Evolutionary conservation across 37 sponge, comb jelly and placozoan species (phyloP), one percentile per base, ranked within the genome.

Genomic region (Petrosia ficiformis): DNA sequence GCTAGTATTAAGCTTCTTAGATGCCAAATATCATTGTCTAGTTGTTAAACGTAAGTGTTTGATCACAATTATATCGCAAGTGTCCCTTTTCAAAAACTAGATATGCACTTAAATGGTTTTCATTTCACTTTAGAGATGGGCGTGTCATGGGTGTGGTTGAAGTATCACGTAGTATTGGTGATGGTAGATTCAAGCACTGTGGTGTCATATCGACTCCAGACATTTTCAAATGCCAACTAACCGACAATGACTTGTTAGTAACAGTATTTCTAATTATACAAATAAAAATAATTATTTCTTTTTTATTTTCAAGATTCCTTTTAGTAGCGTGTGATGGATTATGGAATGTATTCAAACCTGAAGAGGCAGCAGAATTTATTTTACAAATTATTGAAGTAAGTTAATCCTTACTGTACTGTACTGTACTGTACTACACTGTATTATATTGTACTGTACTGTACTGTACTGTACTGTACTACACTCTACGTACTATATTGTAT

Each of bases 91-190:
- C 22, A 22, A 22, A 24, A 54, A 54, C 22, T 19, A n/a, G n/a
- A 25, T 31, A 3, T 75, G n/a, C n/a, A n/a, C n/a, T n/a, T n/a
- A n/a, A n/a, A n/a, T n/a, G n/a, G 64, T 35, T 8, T 48, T 22
- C 11, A n/a, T 71, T 14, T 26, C 2, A 19, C 37, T 65, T 0
- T 61, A 93, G 94, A 29, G 94, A 93, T 4, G 94, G 94, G n/a
- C 70, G 94, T 1, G 87, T 93, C 52, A 71, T 81, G 65, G 94
- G 94, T 31, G 79, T 89, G 2, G 43, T 93, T 19, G 94, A 93
- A 73, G 94, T 93, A 65, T 89, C 94, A 32, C 82, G 94, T 28
- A 89, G 90, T 31, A 81, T 93, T 66, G 94, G 94, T 11, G 94
- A 93, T 61, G 95, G 91, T 30, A 57, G 88, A 16, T 94, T 90